Conservation (phyloP, 2,113 vertebrate species). For the Physeter macrocephalus region DNA sequence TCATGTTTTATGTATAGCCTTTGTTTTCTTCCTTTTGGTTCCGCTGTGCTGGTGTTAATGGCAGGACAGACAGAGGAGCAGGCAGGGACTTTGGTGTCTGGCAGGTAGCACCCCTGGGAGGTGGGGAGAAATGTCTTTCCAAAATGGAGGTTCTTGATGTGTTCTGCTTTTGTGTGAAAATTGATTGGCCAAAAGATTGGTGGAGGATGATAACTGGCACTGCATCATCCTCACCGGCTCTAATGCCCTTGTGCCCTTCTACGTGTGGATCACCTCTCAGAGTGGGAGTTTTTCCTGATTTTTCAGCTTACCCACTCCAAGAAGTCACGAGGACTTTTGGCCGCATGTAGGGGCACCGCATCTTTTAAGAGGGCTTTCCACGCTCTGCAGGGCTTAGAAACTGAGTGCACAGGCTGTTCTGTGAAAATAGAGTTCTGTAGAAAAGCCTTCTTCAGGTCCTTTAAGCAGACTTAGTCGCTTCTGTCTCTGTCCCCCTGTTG, state of each 20-base stretch:
- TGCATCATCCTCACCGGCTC: neutral
- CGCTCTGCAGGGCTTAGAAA: neutral
- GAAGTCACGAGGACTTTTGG: neutral
- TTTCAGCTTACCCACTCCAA: neutral
- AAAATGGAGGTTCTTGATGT: neutral
- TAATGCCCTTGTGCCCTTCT: neutral
- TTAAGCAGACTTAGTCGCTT: neutral
- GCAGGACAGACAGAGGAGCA: neutral
- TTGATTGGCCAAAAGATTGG: neutral
- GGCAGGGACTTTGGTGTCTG: neutral
- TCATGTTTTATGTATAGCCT: conserved; percentile 65
- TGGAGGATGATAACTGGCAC: neutral
- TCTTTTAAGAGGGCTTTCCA: neutral
- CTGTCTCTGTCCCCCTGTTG: neutral
- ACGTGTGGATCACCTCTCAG: neutral
- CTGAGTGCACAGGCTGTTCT: neutral
- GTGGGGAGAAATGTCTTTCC: neutral
- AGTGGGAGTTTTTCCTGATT: neutral
- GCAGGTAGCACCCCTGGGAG: neutral
- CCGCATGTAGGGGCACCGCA: neutral
- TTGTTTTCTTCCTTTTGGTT: conserved; percentile 51
- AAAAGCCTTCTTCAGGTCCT: neutral
- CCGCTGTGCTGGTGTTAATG: neutral
- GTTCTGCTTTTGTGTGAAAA: neutral
- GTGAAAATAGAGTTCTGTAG: neutral